phyloP scores from a whole-genome alignment of 2,888 invertebrate species.

The Parnassius glacialis region DNA sequence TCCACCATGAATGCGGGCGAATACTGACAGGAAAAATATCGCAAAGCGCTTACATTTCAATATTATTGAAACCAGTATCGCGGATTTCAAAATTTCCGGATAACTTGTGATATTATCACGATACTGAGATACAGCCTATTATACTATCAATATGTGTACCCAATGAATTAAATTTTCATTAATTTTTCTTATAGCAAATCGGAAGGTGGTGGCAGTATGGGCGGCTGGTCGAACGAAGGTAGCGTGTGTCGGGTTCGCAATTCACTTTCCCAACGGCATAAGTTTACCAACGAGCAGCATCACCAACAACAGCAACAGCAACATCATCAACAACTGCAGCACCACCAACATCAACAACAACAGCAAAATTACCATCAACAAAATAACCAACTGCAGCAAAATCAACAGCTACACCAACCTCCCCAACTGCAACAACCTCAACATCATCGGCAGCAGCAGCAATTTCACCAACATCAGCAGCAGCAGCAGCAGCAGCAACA shows the following conservation, averaged over 20 bases:
- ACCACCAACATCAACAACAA: constrained; percentile 38
- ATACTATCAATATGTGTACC: too few relatives aligned
- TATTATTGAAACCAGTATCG: too few relatives aligned
- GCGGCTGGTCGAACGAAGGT: constrained; percentile 72
- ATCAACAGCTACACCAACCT: constrained; percentile 35
- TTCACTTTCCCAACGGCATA: constrained; percentile 65
- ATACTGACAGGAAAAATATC: too few relatives aligned
- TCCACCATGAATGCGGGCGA: too few relatives aligned
- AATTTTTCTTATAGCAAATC: constrained; percentile 54
- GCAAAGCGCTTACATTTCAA: too few relatives aligned
- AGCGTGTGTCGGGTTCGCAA: constrained; percentile 72
- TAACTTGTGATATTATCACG: too few relatives aligned
- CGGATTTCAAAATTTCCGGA: too few relatives aligned
- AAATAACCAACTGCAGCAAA: constrained; percentile 34
- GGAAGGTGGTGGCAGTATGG: constrained; percentile 68
- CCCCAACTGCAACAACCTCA: constrained; percentile 20
- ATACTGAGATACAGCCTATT: too few relatives aligned
- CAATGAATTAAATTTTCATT: not conserved
- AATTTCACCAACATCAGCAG: constrained; percentile 33
- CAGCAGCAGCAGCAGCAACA: constrained; percentile 34
- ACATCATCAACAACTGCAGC: constrained; percentile 44
- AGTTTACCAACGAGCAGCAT: constrained; percentile 72
- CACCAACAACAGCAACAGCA: constrained; percentile 53
- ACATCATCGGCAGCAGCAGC: constrained; percentile 28
- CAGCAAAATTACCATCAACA: constrained; percentile 38